These are phyloP conservation scores for Syngnathus scovelli DNA, from an alignment of 2,113 vertebrate species.

Conservation along the genomic window DNA sequence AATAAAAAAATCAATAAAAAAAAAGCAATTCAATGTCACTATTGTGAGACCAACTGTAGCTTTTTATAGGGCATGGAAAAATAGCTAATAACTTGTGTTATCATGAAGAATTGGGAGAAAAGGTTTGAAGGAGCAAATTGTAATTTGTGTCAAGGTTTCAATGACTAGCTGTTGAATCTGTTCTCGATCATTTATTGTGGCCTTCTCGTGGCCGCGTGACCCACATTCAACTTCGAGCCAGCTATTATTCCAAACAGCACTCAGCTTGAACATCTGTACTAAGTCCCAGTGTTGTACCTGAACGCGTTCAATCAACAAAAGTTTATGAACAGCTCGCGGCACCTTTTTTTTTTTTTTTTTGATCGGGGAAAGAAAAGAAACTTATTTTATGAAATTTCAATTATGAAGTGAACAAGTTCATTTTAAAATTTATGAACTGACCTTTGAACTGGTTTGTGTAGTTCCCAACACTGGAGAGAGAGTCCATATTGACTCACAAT, in stretches of 20 bases:
- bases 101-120: background rate
- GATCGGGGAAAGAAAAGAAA: too few species aligned
- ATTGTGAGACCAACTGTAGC: constrained; percentile 18
- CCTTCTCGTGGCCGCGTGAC: constrained; percentile 1
- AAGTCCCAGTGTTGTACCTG: too few species aligned
- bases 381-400: too few species aligned
- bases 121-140: background rate
- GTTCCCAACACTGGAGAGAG: background rate
- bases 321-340: too few species aligned
- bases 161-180: background rate
- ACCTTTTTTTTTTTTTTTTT: too few species aligned
- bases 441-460: too few species aligned
- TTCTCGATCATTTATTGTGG: constrained; percentile 8
- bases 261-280: constrained; percentile 7
- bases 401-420: too few species aligned
- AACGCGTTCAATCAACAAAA: too few species aligned
- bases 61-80: background rate
- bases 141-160: background rate
- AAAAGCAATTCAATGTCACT: constrained; percentile 51
- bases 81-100: background rate
- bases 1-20: constrained; percentile 61
- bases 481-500: constrained; percentile 5
- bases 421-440: too few species aligned
- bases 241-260: constrained; percentile 7
- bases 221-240: constrained; percentile 10